phyloP scores from a whole-genome alignment of 1,140 invertebrate species.

The Argopecten irradians region DNA sequence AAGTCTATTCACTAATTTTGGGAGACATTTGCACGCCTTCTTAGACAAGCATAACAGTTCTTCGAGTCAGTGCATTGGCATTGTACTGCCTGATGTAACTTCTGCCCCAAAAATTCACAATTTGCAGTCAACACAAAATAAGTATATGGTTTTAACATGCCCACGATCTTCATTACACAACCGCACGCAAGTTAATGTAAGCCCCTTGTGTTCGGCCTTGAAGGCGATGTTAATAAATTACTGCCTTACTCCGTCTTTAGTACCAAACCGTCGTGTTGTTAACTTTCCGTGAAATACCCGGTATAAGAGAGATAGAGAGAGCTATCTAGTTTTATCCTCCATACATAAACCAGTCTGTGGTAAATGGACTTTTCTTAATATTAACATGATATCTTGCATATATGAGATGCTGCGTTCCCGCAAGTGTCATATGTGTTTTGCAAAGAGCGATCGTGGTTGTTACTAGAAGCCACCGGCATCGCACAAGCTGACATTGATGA shows the following conservation, averaged over 20 bases:
- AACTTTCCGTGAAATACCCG: slow-evolving; percentile 15
- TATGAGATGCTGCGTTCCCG: background rate
- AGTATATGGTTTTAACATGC: slow-evolving; percentile 11
- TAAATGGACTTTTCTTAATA: background rate
- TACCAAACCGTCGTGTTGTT: background rate
- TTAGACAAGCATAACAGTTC: slow-evolving; percentile 1
- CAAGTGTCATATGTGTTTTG: slow-evolving; percentile 4
- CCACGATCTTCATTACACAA: slow-evolving; percentile 21
- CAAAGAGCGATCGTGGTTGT: background rate
- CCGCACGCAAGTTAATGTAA: slow-evolving; percentile 20
- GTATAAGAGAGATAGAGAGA: background rate
- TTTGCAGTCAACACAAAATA: slow-evolving; percentile 18
- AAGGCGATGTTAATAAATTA: slow-evolving; percentile 3
- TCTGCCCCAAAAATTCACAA: background rate
- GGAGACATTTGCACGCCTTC: background rate
- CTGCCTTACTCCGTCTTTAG: background rate
- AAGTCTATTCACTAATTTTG: background rate
- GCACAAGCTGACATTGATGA: background rate
- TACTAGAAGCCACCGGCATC: background rate
- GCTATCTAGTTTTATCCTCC: background rate
- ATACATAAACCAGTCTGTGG: background rate
- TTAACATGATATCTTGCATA: background rate
- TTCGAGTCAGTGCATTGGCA: background rate
- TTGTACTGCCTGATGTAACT: background rate
- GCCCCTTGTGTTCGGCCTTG: slow-evolving; percentile 13